Evolutionary conservation across 2,888 invertebrate species (phyloP).

Genomic region (Macaria liturata): DNA sequence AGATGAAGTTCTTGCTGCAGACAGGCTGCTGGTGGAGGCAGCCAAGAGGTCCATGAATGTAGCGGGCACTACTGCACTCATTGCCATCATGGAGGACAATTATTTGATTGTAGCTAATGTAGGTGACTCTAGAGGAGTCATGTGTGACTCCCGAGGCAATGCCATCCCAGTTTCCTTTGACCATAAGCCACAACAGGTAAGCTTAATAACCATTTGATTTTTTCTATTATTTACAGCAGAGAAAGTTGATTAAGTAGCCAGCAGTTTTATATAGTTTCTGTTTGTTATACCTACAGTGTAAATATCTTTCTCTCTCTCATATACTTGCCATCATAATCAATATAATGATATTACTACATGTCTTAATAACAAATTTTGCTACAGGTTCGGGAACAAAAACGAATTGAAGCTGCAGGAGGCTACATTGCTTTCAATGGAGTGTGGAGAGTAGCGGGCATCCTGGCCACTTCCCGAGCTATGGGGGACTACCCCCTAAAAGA

Average conservation of each 20-base stretch:
- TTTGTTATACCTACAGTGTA: too few species aligned
- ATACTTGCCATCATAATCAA: too few species aligned
- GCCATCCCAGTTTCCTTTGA: slow-evolving; percentile 97
- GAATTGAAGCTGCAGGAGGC: slow-evolving; percentile 97
- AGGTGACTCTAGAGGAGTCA: slow-evolving; percentile 97
- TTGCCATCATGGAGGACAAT: slow-evolving; percentile 92
- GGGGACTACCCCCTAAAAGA: slow-evolving; percentile 98
- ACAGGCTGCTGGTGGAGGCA: slow-evolving; percentile 90
- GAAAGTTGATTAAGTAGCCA: too few species aligned
- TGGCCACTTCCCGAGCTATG: slow-evolving; percentile 96
- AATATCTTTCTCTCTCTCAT: too few species aligned
- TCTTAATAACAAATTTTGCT: not conserved
- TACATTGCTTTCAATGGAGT: slow-evolving; percentile 97
- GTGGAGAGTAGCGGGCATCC: slow-evolving; percentile 97
- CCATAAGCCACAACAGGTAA: slow-evolving; percentile 97
- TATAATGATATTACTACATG: too few species aligned
- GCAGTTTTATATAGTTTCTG: too few species aligned
- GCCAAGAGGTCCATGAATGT: slow-evolving; percentile 91
- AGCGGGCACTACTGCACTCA: slow-evolving; percentile 95
- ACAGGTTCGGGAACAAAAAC: slow-evolving; percentile 93
- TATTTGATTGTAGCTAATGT: slow-evolving; percentile 96
- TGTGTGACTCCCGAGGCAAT: slow-evolving; percentile 95
- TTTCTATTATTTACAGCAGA: too few species aligned
- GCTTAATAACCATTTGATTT: not conserved
- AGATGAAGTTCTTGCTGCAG: slow-evolving; percentile 94